Evolutionary conservation across 2,797 vertebrate genomes (phyloP).

Genomic region (Amblyopsis hoosieri): DNA sequence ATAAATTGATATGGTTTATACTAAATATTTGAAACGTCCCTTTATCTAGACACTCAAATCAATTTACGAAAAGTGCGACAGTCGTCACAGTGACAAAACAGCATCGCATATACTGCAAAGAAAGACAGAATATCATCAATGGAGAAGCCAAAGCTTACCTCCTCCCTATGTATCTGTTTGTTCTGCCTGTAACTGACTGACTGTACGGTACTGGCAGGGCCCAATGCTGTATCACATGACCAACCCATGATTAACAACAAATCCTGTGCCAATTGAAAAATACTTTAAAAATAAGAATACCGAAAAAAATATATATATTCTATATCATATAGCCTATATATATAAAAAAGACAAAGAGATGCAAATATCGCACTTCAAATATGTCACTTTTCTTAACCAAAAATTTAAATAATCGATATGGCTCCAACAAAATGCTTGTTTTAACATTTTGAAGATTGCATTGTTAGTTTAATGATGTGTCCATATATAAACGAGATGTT

Average conservation of each 20-base stretch:
- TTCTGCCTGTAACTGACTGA: conserved; percentile 34
- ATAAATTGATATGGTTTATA: conserved; percentile 21
- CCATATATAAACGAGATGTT: no score
- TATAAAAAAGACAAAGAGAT: no score
- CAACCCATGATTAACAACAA: conserved; percentile 61
- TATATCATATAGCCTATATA: no score
- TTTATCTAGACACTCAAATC: not conserved
- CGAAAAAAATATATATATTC: no score
- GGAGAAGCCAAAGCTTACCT: conserved; percentile 46
- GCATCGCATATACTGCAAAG: conserved; percentile 21
- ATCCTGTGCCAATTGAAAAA: no score
- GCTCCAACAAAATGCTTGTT: no score
- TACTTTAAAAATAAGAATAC: no score
- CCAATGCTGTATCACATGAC: conserved; percentile 72
- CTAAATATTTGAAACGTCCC: not conserved
- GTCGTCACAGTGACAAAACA: not conserved
- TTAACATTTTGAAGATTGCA: no score
- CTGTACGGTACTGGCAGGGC: conserved; percentile 56
- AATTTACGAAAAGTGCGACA: accelerated
- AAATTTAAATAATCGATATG: no score
- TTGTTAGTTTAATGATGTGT: no score
- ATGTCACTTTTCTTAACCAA: no score
- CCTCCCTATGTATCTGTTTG: conserved; percentile 16
- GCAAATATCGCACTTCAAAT: no score
- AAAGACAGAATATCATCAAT: conserved; percentile 25